Evolutionary conservation across 1,140 invertebrate genomes (phyloP).

Genomic region (roundworm (Caenorhabditis elegans)): WBcel235 BX284603.4:10636501-10637000

Average conservation of each 20-base stretch:
- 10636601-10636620: constrained; percentile 19
- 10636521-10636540: neutral
- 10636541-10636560: too few species aligned
- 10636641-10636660: neutral
- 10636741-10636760: neutral
- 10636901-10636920: too few species aligned
- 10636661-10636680: neutral
- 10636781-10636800: neutral
- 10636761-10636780: constrained; percentile 8
- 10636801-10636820: neutral
- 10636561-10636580: neutral
- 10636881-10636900: too few species aligned
- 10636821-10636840: neutral
- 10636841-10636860: neutral
- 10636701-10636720: neutral
- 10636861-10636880: neutral
- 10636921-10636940: too few species aligned
- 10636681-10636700: too few species aligned
- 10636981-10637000: too few species aligned
- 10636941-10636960: too few species aligned
- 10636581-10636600: neutral
- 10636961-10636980: too few species aligned
- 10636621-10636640: neutral
- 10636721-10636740: neutral
- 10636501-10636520: neutral